A percentile compares a stretch with the other conserved stretches of the same genome.
Conservation (phyloP, 1,140 invertebrate genomes). For the Diorhabda sublineata region DNA sequence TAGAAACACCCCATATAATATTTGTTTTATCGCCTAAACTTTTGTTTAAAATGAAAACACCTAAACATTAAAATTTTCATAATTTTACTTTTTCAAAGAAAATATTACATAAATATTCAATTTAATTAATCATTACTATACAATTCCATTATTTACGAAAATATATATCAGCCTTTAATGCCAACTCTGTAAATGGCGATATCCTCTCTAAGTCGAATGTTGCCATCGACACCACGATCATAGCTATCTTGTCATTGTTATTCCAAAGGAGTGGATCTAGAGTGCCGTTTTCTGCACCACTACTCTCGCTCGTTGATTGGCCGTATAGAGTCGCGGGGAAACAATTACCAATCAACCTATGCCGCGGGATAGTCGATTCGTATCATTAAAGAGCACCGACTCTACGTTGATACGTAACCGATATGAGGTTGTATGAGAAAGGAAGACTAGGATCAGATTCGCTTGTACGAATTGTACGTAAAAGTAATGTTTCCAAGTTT, state of each 20-base stretch:
- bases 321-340: conserved; percentile 33
- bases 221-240: conserved; percentile 22
- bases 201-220: conserved; percentile 9
- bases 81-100: too few relatives aligned
- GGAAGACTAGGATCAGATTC: neutral
- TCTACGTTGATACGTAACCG: neutral
- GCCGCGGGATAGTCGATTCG: conserved; percentile 30
- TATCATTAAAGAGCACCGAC: neutral
- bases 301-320: conserved; percentile 42
- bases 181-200: neutral
- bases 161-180: too few relatives aligned
- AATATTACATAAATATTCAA: too few relatives aligned
- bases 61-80: too few relatives aligned
- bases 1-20: too few relatives aligned
- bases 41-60: too few relatives aligned
- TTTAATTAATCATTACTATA: too few relatives aligned
- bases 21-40: too few relatives aligned
- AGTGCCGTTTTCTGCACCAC: conserved; percentile 43
- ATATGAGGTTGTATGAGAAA: neutral
- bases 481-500: neutral
- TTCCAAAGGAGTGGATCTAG: conserved; percentile 35
- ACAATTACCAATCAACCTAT: conserved; percentile 46
- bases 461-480: neutral
- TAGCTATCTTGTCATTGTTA: conserved; percentile 31
- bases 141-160: too few relatives aligned